Conservation (phyloP, 2,113 vertebrate species). For the Pithys albifrons region DNA sequence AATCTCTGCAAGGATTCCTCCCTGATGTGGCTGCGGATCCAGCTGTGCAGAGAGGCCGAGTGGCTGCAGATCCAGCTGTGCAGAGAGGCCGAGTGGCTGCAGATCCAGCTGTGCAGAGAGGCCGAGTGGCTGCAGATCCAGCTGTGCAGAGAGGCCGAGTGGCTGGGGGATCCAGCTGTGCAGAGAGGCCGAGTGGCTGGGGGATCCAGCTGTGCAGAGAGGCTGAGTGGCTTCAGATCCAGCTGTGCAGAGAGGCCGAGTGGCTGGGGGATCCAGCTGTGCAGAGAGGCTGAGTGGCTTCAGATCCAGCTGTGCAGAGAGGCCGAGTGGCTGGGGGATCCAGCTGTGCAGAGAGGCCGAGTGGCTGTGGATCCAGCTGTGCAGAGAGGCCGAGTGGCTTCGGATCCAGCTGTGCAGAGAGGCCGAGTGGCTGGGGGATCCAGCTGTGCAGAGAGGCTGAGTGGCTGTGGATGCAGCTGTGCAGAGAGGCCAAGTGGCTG, state of each 20-base stretch:
- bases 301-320: neutral
- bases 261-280: neutral
- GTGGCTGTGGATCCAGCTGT: too few species aligned
- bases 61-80: neutral
- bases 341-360: neutral
- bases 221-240: neutral
- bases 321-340: neutral
- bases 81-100: neutral
- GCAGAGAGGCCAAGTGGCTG: neutral
- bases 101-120: neutral
- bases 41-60: neutral
- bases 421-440: neutral
- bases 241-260: neutral
- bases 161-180: neutral
- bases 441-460: neutral
- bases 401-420: neutral
- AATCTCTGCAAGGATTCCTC: neutral
- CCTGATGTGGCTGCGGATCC: neutral
- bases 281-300: neutral
- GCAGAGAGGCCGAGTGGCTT: too few species aligned
- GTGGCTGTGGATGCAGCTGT: neutral
- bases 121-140: neutral
- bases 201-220: neutral
- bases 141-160: neutral
- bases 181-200: neutral